Percentiles rank a stretch among this genome's conserved stretches.
These are phyloP conservation scores for Camponotus fellah DNA, from an alignment of 2,888 invertebrate genomes.

Conservation along the genomic window DNA sequence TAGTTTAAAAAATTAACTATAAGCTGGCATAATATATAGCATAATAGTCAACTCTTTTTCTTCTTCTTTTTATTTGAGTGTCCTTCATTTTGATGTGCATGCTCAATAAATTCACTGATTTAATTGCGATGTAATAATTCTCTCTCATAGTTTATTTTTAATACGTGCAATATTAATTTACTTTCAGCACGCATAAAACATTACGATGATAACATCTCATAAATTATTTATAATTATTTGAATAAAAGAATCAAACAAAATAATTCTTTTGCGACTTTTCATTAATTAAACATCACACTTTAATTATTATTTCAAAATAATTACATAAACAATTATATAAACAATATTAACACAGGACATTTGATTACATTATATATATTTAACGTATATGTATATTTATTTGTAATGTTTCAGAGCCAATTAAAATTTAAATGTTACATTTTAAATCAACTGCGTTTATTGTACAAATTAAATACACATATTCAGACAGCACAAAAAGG, in stretches of 20 bases:
- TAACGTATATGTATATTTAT: not conserved
- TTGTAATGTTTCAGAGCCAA: not conserved
- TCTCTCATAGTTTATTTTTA: not conserved
- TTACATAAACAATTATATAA: too few species aligned
- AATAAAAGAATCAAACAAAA: not conserved
- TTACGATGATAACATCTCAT: not conserved
- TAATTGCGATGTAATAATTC: not conserved
- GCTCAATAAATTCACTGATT: not conserved
- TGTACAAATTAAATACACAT: not conserved
- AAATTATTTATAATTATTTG: slow-evolving; percentile 8
- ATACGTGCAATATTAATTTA: not conserved
- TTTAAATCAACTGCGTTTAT: not conserved
- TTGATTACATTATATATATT: too few species aligned
- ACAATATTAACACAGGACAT: too few species aligned
- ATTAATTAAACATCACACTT: not conserved
- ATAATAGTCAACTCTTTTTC: not conserved
- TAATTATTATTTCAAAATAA: too few species aligned
- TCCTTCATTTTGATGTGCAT: not conserved
- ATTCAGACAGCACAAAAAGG: too few species aligned
- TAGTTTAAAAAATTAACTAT: not conserved
- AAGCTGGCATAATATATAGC: not conserved
- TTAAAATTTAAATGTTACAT: not conserved
- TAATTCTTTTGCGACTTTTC: not conserved
- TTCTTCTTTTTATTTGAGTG: not conserved
- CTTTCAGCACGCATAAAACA: not conserved